Conservation (phyloP, 1,140 invertebrate genomes). For the Carcinoscorpius rotundicauda region DNA sequence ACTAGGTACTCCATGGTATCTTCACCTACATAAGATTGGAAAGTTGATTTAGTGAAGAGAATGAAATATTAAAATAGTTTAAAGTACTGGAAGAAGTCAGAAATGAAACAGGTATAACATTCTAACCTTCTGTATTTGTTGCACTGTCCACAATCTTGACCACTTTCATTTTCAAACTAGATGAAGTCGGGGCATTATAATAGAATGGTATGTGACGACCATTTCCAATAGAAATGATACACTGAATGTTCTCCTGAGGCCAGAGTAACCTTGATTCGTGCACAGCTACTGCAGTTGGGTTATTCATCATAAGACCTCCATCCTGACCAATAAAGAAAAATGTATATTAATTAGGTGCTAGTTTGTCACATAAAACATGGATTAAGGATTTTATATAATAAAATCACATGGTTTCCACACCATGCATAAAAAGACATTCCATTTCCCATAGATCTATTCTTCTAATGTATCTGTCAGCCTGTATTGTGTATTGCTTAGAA, state of each 20-base stretch:
- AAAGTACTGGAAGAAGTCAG: too few relatives aligned
- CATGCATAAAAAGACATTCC: background rate
- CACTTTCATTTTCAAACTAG: constrained; percentile 58
- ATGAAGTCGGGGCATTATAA: constrained; percentile 7
- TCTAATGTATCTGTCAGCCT: too few relatives aligned
- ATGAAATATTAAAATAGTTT: too few relatives aligned
- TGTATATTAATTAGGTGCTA: constrained; percentile 1
- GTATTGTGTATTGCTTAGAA: too few relatives aligned
- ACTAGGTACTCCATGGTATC: too few relatives aligned
- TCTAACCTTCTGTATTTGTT: constrained; percentile 70
- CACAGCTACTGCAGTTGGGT: constrained; percentile 76
- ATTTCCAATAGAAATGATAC: constrained; percentile 79
- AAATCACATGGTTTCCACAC: background rate
- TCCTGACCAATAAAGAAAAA: constrained; percentile 39
- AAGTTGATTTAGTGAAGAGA: too few relatives aligned
- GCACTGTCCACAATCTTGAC: constrained; percentile 75
- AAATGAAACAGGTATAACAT: too few relatives aligned
- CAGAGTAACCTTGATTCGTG: constrained; percentile 77
- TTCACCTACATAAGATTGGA: too few relatives aligned
- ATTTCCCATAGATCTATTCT: too few relatives aligned
- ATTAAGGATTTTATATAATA: background rate
- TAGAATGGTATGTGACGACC: constrained; percentile 43
- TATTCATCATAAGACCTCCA: constrained; percentile 78
- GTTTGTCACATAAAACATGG: background rate
- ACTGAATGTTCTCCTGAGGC: constrained; percentile 63